phyloP scores from a whole-genome alignment of 2,113 vertebrate species.

The Osmerus eperlanus region DNA sequence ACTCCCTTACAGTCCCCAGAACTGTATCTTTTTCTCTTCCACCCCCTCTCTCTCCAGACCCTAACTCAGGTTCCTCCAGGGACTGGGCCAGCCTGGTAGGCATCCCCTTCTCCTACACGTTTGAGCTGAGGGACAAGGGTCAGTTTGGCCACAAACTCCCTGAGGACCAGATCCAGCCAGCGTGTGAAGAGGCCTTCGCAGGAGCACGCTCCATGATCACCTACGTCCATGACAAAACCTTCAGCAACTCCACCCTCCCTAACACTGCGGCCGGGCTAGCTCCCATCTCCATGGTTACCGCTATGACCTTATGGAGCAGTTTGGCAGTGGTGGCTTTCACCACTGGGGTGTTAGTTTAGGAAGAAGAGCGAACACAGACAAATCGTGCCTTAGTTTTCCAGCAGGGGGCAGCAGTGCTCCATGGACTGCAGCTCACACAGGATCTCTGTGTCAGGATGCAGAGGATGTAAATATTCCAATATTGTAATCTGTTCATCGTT shows the following conservation, averaged over 20 bases:
- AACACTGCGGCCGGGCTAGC: background rate
- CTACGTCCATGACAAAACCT: constrained; percentile 62
- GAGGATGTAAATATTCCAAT: too few relatives aligned
- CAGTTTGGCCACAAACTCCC: constrained; percentile 64
- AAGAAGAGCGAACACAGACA: background rate
- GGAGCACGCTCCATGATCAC: constrained; percentile 68
- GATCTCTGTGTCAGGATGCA: too few relatives aligned
- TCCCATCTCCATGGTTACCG: background rate
- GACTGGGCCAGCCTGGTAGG: constrained; percentile 71
- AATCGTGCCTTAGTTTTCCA: constrained; percentile 20
- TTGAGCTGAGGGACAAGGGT: constrained; percentile 74
- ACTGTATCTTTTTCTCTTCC: background rate
- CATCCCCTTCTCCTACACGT: constrained; percentile 73
- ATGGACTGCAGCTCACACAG: background rate
- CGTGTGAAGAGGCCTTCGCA: constrained; percentile 71
- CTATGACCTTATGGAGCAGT: constrained; percentile 12
- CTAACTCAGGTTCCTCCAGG: constrained; percentile 67
- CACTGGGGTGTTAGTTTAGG: constrained; percentile 10
- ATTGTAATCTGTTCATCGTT: too few relatives aligned
- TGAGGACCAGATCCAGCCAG: constrained; percentile 70
- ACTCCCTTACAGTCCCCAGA: too few relatives aligned
- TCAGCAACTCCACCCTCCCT: constrained; percentile 3
- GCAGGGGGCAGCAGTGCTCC: constrained; percentile 50
- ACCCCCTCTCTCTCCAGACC: constrained; percentile 52
- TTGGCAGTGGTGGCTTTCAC: constrained; percentile 16